Evolutionary conservation across 2,797 vertebrate genomes (phyloP).

Genomic region (Chelon labrosus): DNA sequence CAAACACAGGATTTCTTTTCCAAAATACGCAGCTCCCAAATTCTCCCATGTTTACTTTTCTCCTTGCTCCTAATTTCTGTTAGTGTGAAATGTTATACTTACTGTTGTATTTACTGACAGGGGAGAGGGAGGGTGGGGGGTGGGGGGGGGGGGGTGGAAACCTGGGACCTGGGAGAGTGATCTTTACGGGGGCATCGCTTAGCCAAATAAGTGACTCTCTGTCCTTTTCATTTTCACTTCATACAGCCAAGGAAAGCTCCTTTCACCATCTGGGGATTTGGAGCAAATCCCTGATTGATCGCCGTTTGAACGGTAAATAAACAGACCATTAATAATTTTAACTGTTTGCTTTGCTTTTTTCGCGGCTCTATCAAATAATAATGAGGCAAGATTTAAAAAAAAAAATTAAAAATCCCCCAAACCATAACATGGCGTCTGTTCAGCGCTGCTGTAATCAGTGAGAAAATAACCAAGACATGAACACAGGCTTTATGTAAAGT

Average conservation of each 20-base stretch:
- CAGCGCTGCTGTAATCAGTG: neutral
- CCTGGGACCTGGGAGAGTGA: slow-evolving; percentile 30
- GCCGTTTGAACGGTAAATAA: slow-evolving; percentile 27
- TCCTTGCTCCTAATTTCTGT: slow-evolving; percentile 79
- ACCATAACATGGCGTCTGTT: neutral
- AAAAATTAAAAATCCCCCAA: neutral
- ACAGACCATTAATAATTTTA: slow-evolving; percentile 29
- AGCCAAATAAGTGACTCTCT: slow-evolving; percentile 46
- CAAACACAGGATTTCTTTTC: slow-evolving; percentile 83
- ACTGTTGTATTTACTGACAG: slow-evolving; percentile 72
- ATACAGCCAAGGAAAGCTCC: slow-evolving; percentile 16
- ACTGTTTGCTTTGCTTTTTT: slow-evolving; percentile 32
- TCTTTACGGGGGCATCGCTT: slow-evolving; percentile 37
- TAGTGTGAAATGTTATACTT: slow-evolving; percentile 80
- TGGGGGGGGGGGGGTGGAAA: slow-evolving; percentile 54
- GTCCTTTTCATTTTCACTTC: slow-evolving; percentile 42
- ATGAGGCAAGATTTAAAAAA: neutral
- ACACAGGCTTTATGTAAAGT: neutral
- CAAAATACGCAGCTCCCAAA: slow-evolving; percentile 80
- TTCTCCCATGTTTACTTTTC: slow-evolving; percentile 80
- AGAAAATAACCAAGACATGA: slow-evolving; percentile 8
- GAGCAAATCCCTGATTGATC: slow-evolving; percentile 37
- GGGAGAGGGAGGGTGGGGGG: slow-evolving; percentile 47
- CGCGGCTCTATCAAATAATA: slow-evolving; percentile 7
- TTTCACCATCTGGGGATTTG: slow-evolving; percentile 13